Base-by-base conservation (phyloP, 2,113 vertebrate genomes). In the Phyllopteryx taeniolatus region DNA sequence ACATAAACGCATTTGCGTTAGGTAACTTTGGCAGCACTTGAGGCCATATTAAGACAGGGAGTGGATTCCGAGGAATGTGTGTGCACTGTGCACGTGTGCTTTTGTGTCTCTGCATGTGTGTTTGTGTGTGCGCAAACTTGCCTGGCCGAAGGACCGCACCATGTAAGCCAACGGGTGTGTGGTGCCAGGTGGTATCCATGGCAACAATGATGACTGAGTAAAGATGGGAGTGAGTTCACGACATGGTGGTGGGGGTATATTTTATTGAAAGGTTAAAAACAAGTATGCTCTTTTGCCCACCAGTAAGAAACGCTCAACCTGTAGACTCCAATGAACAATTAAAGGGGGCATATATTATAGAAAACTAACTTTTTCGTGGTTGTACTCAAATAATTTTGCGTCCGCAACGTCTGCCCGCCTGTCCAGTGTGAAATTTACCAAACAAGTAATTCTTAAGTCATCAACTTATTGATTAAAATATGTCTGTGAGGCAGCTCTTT, bases 101-200 rank as follows among this genome's bases (percentile, higher is more conserved):
- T 39, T 39, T 39, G 35, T 39, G 35, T 27, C 27, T 27, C 27
- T 27, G 27, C 27, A 27, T 39, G 35, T 6, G 6, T 39, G 35
- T 39, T 39, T 39, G 8, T 79, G 71, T 67, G 67, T 76, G 59
- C 17, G 75, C 43, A 68, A 76, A 74, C 62, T 57, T 70, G 70
- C 57, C 67, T 76, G 70, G 60, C 69, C 77, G 71, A 77, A 79
- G 62, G 73, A 74, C 20, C 14, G 4, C 42, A 39, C 85, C 89
- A 84, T 79, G 74, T 78, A 87, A 90, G 63, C 68, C n/a, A 70
- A 76, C 84, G 76, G 79, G 78, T 78, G 80, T 77, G 80, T 81
- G 80, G 76, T 79, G 77, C 86, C 2, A 22, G 57, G 42, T 53
- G 70, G 85, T 87, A 80, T 85, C 87, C 76, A 83, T 85, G 83